These are phyloP conservation scores for Leptopilina clavipes DNA, from an alignment of 1,140 invertebrate genomes.

Conservation along the genomic window DNA sequence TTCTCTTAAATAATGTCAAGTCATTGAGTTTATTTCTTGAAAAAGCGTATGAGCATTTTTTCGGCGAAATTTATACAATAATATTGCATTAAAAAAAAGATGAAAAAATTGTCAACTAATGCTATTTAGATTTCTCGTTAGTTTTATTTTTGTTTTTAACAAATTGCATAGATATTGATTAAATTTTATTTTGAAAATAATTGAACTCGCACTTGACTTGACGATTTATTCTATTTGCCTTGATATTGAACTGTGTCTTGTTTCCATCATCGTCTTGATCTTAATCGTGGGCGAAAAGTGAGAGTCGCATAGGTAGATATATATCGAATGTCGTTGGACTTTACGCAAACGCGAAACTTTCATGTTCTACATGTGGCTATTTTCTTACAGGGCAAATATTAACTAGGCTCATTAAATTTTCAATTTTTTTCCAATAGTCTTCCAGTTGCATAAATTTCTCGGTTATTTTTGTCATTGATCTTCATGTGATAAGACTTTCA, in stretches of 20 bases:
- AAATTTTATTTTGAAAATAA: background rate
- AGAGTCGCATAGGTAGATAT: slow-evolving; percentile 42
- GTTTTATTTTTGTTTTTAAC: too few relatives aligned
- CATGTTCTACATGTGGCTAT: background rate
- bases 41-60: too few relatives aligned
- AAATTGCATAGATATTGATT: too few relatives aligned
- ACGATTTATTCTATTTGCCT: slow-evolving; percentile 18
- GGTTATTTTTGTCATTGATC: too few relatives aligned
- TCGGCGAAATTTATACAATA: too few relatives aligned
- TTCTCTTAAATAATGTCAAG: slow-evolving; percentile 26
- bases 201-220: background rate
- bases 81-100: too few relatives aligned
- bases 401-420: too few relatives aligned
- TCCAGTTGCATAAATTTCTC: too few relatives aligned
- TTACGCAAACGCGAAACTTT: slow-evolving; percentile 40
- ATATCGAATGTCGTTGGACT: slow-evolving; percentile 29
- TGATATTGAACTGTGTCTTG: slow-evolving; percentile 28
- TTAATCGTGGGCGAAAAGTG: slow-evolving; percentile 52
- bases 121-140: too few relatives aligned
- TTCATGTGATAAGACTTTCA: too few relatives aligned
- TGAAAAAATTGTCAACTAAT: too few relatives aligned
- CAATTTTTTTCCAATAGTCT: too few relatives aligned
- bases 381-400: background rate
- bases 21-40: background rate
- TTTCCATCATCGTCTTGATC: slow-evolving; percentile 28